Percentiles rank a stretch among this genome's conserved stretches.
Evolutionary conservation across 2,888 invertebrate genomes (phyloP).

Genomic region (Calameuta idolon): DNA sequence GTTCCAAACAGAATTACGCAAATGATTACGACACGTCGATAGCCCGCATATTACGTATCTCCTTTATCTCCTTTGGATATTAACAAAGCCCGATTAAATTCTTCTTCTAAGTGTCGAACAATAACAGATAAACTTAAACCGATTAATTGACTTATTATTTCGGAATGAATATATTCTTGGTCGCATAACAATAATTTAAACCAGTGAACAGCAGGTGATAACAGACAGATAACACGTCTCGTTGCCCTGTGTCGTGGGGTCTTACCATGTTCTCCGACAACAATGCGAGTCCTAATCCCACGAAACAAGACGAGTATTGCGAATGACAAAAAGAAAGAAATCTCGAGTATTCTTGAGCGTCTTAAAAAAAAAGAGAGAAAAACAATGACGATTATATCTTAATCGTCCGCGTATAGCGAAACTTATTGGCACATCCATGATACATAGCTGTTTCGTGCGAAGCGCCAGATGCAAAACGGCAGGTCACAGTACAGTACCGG

Average conservation of each 20-base stretch:
- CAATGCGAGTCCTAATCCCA: too few relatives aligned
- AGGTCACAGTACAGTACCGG: slow-evolving; percentile 59
- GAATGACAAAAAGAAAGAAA: neutral
- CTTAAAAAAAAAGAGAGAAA: neutral
- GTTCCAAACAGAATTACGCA: neutral
- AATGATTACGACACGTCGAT: neutral
- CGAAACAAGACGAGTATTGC: too few relatives aligned
- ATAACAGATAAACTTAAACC: too few relatives aligned
- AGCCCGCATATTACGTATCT: neutral
- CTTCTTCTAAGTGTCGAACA: neutral
- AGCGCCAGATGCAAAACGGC: slow-evolving; percentile 51
- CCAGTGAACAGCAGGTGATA: too few relatives aligned
- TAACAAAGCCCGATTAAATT: neutral
- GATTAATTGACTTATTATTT: too few relatives aligned
- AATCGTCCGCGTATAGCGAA: slow-evolving; percentile 16
- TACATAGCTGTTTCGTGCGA: slow-evolving; percentile 13
- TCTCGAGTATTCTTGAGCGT: neutral
- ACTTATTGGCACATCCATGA: slow-evolving; percentile 11
- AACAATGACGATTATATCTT: neutral
- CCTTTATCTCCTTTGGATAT: neutral
- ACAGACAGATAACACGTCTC: too few relatives aligned
- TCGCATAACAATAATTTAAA: too few relatives aligned
- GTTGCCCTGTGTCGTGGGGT: too few relatives aligned
- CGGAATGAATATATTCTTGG: too few relatives aligned
- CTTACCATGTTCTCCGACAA: too few relatives aligned